These are phyloP conservation scores for Pteropus alecto DNA, from an alignment of 2,113 vertebrate species.

Conservation along the genomic window DNA sequence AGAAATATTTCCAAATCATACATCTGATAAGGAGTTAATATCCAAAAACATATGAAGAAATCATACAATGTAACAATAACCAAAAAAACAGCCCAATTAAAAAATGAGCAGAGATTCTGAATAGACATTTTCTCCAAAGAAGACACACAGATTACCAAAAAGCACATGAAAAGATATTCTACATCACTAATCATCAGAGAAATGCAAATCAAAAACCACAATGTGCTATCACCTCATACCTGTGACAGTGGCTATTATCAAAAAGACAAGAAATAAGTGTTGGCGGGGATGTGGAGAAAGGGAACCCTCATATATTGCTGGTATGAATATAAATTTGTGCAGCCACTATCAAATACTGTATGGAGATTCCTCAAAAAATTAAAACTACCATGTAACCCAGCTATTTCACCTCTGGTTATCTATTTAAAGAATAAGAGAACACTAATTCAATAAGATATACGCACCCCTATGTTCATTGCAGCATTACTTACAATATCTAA, in stretches of 20 bases:
- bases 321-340: neutral
- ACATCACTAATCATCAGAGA: neutral
- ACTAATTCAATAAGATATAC: neutral
- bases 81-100: neutral
- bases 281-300: neutral
- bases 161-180: neutral
- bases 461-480: neutral
- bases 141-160: neutral
- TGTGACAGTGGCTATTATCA: neutral
- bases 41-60: neutral
- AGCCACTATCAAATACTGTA: neutral
- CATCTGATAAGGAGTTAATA: neutral
- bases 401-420: neutral
- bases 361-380: neutral
- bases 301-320: neutral
- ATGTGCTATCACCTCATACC: neutral
- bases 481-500: neutral
- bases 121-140: neutral
- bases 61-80: neutral
- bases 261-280: neutral
- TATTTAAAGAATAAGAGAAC: neutral
- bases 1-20: neutral
- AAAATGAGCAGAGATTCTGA: neutral
- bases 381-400: neutral
- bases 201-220: neutral